Percentiles rank a stretch among this genome's conserved stretches.
phyloP scores from a whole-genome alignment of 2,888 invertebrate species.

The Caenorhabditis drosophilae region DNA sequence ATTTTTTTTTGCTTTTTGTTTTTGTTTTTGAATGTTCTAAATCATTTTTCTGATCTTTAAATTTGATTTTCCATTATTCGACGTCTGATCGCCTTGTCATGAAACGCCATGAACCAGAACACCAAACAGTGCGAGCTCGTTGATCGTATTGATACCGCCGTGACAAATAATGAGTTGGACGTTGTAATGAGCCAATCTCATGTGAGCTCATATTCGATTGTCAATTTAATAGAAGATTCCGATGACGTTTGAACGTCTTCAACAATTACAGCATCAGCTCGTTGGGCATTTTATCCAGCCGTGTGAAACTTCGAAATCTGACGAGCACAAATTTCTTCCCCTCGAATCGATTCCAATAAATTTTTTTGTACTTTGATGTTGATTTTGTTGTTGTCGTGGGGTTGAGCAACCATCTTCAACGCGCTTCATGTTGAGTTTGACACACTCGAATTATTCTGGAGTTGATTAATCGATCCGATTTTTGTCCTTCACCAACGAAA shows the following conservation, averaged over 20 bases:
- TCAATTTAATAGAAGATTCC: constrained; percentile 51
- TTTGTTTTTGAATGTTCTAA: too few relatives aligned
- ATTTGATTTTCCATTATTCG: too few relatives aligned
- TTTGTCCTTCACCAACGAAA: too few relatives aligned
- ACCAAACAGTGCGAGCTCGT: constrained; percentile 44
- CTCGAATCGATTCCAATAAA: constrained; percentile 47
- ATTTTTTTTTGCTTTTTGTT: too few relatives aligned
- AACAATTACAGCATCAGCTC: constrained; percentile 47
- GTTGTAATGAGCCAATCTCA: constrained; percentile 58
- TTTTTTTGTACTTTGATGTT: too few relatives aligned
- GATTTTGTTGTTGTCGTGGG: too few relatives aligned
- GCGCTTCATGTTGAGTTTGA: too few relatives aligned
- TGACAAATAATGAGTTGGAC: constrained; percentile 59
- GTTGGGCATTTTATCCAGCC: constrained; percentile 56
- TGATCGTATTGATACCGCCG: constrained; percentile 64
- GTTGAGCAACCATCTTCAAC: too few relatives aligned
- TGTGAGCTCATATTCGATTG: constrained; percentile 52
- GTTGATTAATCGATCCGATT: too few relatives aligned
- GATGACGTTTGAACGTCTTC: constrained; percentile 32
- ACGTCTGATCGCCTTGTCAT: too few relatives aligned
- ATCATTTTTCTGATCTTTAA: too few relatives aligned
- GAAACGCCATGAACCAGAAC: constrained; percentile 45
- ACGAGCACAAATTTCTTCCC: constrained; percentile 53
- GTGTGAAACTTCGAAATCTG: constrained; percentile 62
- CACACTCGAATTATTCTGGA: too few relatives aligned